These are phyloP conservation scores for Trachelipus rathkii DNA, from an alignment of 1,140 invertebrate genomes.

Conservation along the genomic window DNA sequence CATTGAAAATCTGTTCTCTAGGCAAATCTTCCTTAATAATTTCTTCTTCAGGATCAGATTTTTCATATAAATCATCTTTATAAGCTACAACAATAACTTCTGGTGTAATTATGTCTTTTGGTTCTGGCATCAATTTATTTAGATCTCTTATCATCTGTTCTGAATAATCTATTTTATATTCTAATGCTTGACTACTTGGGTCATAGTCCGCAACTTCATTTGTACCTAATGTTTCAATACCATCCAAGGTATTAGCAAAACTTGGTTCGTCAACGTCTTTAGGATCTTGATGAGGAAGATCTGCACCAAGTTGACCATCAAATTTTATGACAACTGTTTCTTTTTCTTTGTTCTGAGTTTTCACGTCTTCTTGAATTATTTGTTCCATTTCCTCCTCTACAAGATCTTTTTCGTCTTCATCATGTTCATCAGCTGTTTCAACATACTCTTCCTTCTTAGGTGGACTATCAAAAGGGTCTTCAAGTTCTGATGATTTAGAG, in stretches of 20 bases:
- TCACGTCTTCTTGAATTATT: not conserved
- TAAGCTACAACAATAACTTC: slow-evolving; percentile 27
- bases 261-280: slow-evolving; percentile 37
- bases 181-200: slow-evolving; percentile 34
- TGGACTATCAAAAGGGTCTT: slow-evolving; percentile 24
- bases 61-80: not conserved
- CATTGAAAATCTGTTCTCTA: too few relatives aligned
- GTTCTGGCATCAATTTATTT: slow-evolving; percentile 25
- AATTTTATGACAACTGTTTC: not conserved
- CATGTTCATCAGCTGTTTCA: slow-evolving; percentile 5
- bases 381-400: slow-evolving; percentile 12
- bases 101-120: slow-evolving; percentile 24
- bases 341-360: not conserved
- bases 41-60: slow-evolving; percentile 2
- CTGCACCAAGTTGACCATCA: not conserved
- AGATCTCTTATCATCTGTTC: slow-evolving; percentile 7
- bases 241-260: slow-evolving; percentile 42
- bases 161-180: slow-evolving; percentile 26
- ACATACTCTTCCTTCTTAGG: slow-evolving; percentile 22
- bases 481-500: slow-evolving; percentile 30
- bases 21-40: slow-evolving; percentile 23
- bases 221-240: slow-evolving; percentile 39
- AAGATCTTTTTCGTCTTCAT: not conserved
- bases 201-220: slow-evolving; percentile 44
- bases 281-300: slow-evolving; percentile 23